phyloP scores from a whole-genome alignment of 2,113 vertebrate genomes.

The Rhombomys opimus region DNA sequence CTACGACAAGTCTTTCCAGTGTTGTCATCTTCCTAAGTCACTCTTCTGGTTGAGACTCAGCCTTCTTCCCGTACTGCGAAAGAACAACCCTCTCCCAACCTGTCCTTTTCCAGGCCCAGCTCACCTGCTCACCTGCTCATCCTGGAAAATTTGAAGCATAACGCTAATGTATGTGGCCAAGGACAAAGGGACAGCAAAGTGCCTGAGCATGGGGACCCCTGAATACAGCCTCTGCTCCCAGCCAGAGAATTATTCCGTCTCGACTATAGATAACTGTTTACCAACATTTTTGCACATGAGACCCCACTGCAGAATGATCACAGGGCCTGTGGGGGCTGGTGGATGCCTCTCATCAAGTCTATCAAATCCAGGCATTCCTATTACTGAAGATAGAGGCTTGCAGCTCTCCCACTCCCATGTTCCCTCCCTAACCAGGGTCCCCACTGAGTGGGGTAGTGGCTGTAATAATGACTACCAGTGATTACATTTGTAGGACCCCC shows the following conservation, averaged over 20 bases:
- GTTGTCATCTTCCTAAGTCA: background rate
- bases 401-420: no score
- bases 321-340: background rate
- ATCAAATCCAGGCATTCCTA: background rate
- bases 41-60: background rate
- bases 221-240: background rate
- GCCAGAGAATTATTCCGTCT: background rate
- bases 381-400: background rate
- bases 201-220: background rate
- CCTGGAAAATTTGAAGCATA: background rate
- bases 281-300: background rate
- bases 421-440: no score
- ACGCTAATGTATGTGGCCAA: background rate
- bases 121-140: background rate
- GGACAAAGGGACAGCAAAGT: background rate
- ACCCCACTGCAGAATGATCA: background rate
- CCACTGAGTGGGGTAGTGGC: fast-evolving
- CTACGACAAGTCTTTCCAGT: background rate
- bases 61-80: background rate
- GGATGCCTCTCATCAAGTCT: background rate
- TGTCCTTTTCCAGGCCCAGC: no score
- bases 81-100: background rate
- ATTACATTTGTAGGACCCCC: background rate
- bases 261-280: background rate
- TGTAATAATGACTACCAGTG: background rate